Conservation (phyloP, 2,888 invertebrate species). For the Bembecia ichneumoniformis region DNA sequence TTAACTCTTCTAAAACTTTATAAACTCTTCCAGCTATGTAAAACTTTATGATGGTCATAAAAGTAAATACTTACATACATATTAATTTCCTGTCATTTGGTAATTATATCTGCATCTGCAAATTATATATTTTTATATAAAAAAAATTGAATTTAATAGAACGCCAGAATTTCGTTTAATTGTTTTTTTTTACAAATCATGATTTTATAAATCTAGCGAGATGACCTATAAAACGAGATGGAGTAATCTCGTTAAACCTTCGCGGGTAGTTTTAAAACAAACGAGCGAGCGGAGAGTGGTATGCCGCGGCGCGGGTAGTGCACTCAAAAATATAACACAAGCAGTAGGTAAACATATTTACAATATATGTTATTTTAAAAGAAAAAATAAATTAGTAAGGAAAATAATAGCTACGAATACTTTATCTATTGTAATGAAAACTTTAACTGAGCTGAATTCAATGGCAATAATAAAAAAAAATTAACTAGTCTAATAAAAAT, state of each 20-base stretch:
- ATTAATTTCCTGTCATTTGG: no score
- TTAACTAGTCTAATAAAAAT: no score
- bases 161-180: conserved; percentile 55
- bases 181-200: conserved; percentile 52
- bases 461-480: no score
- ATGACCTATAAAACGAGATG: conserved; percentile 61
- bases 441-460: no score
- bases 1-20: conserved; percentile 21
- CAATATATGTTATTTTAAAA: no score
- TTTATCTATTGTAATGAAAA: no score
- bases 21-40: conserved; percentile 7
- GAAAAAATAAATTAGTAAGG: no score
- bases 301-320: conserved; percentile 12
- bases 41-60: not conserved
- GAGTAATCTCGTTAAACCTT: conserved; percentile 63
- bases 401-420: no score
- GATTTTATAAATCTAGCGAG: conserved; percentile 55
- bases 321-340: not conserved
- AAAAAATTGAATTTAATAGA: conserved; percentile 37
- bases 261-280: conserved; percentile 57
- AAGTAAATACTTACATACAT: no score
- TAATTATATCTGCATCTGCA: not conserved
- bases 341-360: not conserved
- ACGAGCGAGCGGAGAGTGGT: conserved; percentile 18
- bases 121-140: conserved; percentile 6